Conservation (phyloP, 1,140 invertebrate genomes). For the Drosophila bocki region DNA sequence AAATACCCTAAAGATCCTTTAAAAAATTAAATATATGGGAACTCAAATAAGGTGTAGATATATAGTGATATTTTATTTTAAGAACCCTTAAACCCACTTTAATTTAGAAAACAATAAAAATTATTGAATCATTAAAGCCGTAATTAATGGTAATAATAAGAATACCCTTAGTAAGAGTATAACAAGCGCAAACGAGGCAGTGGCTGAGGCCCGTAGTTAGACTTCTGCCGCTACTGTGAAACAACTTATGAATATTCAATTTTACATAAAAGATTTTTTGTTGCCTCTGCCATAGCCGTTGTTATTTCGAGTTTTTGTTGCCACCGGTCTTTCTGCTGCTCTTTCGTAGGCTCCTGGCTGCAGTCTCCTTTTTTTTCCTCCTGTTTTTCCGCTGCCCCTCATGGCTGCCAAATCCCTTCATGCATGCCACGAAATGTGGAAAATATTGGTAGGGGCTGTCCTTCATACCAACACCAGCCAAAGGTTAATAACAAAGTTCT, state of each 20-base stretch:
- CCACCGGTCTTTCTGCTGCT: conserved; percentile 28
- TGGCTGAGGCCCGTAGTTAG: conserved; percentile 54
- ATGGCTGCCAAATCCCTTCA: conserved; percentile 48
- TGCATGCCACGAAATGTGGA: conserved; percentile 68
- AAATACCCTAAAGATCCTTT: not conserved
- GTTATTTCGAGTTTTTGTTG: conserved; percentile 75
- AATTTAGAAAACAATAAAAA: too few species aligned
- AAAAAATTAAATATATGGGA: not conserved
- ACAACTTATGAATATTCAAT: conserved; percentile 83
- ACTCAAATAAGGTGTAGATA: not conserved
- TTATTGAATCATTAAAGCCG: too few species aligned
- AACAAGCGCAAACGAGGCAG: conserved; percentile 7
- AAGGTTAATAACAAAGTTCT: conserved; percentile 5
- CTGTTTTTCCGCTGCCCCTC: conserved; percentile 31
- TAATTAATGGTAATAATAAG: not conserved
- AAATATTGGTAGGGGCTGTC: conserved; percentile 50
- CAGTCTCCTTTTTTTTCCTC: conserved; percentile 10
- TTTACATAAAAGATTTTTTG: conserved; percentile 83
- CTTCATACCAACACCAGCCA: not conserved
- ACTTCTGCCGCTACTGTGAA: conserved; percentile 55
- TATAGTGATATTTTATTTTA: not conserved
- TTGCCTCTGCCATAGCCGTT: conserved; percentile 63
- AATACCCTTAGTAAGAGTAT: conserved; percentile 11
- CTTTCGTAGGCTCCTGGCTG: conserved; percentile 19
- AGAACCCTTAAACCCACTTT: too few species aligned